phyloP scores from a whole-genome alignment of 2,797 vertebrate species.

The Miichthys miiuy region DNA sequence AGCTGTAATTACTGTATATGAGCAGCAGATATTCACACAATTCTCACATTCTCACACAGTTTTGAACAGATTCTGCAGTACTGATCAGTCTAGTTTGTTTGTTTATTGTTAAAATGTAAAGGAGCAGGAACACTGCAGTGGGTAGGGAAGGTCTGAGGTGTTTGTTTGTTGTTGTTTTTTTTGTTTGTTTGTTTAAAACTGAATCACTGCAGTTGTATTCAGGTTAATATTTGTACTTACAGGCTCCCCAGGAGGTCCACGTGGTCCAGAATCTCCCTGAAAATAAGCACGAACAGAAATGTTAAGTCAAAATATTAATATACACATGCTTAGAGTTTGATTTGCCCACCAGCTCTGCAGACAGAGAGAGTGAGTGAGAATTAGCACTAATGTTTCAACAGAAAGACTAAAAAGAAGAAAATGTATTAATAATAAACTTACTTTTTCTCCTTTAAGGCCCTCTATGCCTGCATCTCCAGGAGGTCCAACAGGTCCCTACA shows the following conservation, averaged over 20 bases:
- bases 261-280: slow-evolving; percentile 87
- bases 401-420: neutral
- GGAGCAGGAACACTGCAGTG: no score
- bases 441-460: slow-evolving; percentile 90
- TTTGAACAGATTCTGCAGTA: neutral
- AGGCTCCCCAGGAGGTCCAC: slow-evolving; percentile 87
- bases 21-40: neutral
- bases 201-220: neutral
- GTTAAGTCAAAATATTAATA: neutral
- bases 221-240: slow-evolving; percentile 83
- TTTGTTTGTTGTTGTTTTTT: neutral
- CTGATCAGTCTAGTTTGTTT: neutral
- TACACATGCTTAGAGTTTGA: neutral
- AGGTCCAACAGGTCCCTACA: slow-evolving; percentile 92
- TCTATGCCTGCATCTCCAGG: slow-evolving; percentile 86
- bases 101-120: neutral
- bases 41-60: neutral
- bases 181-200: neutral
- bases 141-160: neutral
- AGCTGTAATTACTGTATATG: neutral
- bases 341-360: neutral
- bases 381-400: neutral
- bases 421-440: slow-evolving; percentile 69
- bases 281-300: slow-evolving; percentile 16
- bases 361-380: neutral